Percentiles rank a stretch among this genome's conserved stretches.
Conservation (phyloP, 1,140 invertebrate species). For the Dreissena rostriformis region DNA sequence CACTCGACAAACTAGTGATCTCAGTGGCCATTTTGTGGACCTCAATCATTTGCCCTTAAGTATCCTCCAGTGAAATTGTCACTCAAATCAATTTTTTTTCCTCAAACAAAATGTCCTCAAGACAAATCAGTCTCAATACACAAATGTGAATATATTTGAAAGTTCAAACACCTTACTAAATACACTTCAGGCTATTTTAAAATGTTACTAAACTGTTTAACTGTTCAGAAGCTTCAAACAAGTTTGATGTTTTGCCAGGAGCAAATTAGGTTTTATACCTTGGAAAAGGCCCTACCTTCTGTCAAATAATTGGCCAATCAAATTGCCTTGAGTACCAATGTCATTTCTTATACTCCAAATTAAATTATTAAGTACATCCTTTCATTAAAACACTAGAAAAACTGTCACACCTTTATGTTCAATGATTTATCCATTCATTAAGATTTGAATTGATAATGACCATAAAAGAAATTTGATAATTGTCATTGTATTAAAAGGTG, state of each 20-base stretch:
- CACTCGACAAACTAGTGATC: constrained; percentile 3
- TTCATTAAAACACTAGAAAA: constrained; percentile 21
- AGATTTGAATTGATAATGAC: constrained; percentile 20
- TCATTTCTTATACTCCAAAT: constrained; percentile 20
- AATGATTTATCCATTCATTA: constrained; percentile 24
- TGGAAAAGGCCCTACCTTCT: background rate
- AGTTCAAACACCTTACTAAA: background rate
- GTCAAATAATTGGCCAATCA: background rate
- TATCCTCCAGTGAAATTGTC: background rate
- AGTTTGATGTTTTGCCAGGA: constrained; percentile 32
- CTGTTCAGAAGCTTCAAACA: background rate
- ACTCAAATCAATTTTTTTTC: too few relatives aligned
- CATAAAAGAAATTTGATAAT: too few relatives aligned
- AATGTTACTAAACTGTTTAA: background rate
- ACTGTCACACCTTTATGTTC: constrained; percentile 7
- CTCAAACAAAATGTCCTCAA: background rate
- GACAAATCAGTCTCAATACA: constrained; percentile 33
- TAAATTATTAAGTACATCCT: constrained; percentile 39
- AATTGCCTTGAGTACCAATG: background rate
- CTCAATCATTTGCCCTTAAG: background rate
- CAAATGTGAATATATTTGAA: background rate
- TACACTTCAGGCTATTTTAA: constrained; percentile 41
- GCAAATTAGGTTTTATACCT: constrained; percentile 52
- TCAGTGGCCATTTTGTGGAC: constrained; percentile 46
- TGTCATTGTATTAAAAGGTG: too few relatives aligned